Evolutionary conservation across 2,113 vertebrate species (phyloP).

Genomic region (Lampris megalopsis): DNA sequence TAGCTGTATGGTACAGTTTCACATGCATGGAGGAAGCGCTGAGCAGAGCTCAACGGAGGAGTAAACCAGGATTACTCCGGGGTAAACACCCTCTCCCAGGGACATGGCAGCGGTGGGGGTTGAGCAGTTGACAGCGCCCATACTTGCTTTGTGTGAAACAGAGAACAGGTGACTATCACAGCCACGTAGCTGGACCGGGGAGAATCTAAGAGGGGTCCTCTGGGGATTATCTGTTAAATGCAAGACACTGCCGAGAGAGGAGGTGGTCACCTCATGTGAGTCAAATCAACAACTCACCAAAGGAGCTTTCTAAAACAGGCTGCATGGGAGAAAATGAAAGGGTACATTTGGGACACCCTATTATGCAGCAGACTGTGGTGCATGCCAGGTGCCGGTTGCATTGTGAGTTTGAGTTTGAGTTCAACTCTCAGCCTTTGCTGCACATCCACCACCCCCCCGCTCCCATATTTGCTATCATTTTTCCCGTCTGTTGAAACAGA

Average conservation of each 20-base stretch:
- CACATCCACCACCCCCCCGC: not conserved
- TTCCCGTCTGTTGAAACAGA: not conserved
- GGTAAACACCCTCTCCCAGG: constrained; percentile 64
- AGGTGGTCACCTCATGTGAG: constrained; percentile 43
- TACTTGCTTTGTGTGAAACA: constrained; percentile 54
- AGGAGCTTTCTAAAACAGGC: constrained; percentile 26
- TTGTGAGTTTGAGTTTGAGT: constrained; percentile 6
- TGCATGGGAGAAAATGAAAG: constrained; percentile 18
- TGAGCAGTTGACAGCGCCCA: constrained; percentile 59
- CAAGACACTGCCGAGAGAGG: constrained; percentile 30
- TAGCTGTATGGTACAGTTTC: constrained; percentile 37
- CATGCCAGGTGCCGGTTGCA: constrained; percentile 28
- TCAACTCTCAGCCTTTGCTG: constrained; percentile 17
- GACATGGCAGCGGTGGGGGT: constrained; percentile 48
- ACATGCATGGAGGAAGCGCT: constrained; percentile 32
- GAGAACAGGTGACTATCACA: constrained; percentile 70
- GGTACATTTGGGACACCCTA: constrained; percentile 6
- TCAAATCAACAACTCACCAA: constrained; percentile 35
- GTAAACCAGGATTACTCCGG: constrained; percentile 70
- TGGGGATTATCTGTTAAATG: constrained; percentile 40
- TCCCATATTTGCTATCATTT: not conserved
- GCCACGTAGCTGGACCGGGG: constrained; percentile 12
- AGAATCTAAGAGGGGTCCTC: constrained; percentile 23
- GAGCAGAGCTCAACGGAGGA: constrained; percentile 56
- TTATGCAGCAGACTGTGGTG: constrained; percentile 24